Evolutionary conservation across 2,797 vertebrate species (phyloP), one percentile per base, ranked within the genome.

Genomic region (Mallotus villosus): DNA sequence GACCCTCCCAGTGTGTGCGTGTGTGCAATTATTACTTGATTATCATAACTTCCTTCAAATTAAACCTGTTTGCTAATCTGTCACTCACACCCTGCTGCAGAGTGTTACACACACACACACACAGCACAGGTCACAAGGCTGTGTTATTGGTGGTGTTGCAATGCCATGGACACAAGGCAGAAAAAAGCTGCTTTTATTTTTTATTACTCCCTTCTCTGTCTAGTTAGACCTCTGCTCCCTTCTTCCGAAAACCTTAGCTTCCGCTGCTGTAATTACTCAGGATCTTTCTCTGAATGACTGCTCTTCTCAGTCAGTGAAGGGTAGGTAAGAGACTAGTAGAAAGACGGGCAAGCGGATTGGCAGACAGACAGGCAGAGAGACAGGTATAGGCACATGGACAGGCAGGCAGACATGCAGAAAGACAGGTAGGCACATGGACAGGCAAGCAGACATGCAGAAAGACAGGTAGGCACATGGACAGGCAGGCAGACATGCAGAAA

Each of bases 261-360:
- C 74, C 85, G 57, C 82, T 79, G 65, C 84, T 78, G 67, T 87
- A 87, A 87, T 85, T 84, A 77, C 78, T 81, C 77, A 84, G 32
- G 70, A 85, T 83, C 74, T 75, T 73, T 34, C 14, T 19, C 53
- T 55, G 53, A 55, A 17, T 19, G 53, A 55, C n/a, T 55, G 4
- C 19, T 19, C 53, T 55, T 77, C 75, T 77, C 66, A 59, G 69
- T 75, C 81, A 78, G 61, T 87, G 84, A 87, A 83, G 81, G 83
- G 81, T 79, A 87, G 85, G 55, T 85, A 51, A 58, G 12, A 29
- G 70, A 34, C 7, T 34, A 34, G 32, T 4, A 29, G 27, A 4
- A 29, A 29, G 27, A 29, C 27, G 4, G 27, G 27, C 27, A 29
- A 29, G 27, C 27, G 4, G 27, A 5, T 29, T 29, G 27, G 27